phyloP scores from a whole-genome alignment of 2,888 invertebrate species.

The Cryptosula pallasiana region DNA sequence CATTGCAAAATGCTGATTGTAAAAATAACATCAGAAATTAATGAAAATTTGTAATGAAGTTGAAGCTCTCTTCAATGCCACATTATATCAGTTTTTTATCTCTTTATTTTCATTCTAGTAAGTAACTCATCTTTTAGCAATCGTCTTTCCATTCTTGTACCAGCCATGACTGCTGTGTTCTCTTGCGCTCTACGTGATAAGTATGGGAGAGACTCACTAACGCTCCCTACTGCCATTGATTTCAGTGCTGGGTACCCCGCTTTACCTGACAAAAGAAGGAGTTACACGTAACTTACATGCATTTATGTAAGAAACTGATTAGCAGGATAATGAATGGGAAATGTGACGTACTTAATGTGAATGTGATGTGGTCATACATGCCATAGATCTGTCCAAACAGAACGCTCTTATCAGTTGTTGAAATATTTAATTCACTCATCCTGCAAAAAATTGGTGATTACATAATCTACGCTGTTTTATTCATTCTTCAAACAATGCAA shows the following conservation, averaged over 20 bases:
- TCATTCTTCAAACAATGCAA: no score
- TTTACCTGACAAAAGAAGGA: no score
- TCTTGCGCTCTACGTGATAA: constrained; percentile 54
- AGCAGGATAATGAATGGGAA: constrained; percentile 26
- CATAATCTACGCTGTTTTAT: no score
- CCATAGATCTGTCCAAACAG: constrained; percentile 57
- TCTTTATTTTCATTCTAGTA: background rate
- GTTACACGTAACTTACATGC: no score
- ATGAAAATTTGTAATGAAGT: background rate
- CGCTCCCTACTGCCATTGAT: constrained; percentile 54
- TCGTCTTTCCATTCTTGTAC: constrained; percentile 50
- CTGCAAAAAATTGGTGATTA: background rate
- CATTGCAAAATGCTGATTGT: background rate
- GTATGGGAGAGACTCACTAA: constrained; percentile 54
- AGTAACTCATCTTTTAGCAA: constrained; percentile 33
- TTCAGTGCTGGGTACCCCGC: constrained; percentile 53
- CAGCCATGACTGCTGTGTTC: constrained; percentile 53
- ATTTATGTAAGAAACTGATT: no score
- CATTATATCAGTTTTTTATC: background rate
- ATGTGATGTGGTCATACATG: constrained; percentile 56
- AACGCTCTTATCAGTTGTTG: constrained; percentile 34
- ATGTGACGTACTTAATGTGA: constrained; percentile 50
- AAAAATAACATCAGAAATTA: no score
- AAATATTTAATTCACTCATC: background rate
- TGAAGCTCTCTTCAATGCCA: background rate